A percentile compares a stretch with the other conserved stretches of the same genome.
These are phyloP conservation scores for Simalia tracyae DNA, from an alignment of 2,797 vertebrate genomes.

Conservation along the genomic window DNA sequence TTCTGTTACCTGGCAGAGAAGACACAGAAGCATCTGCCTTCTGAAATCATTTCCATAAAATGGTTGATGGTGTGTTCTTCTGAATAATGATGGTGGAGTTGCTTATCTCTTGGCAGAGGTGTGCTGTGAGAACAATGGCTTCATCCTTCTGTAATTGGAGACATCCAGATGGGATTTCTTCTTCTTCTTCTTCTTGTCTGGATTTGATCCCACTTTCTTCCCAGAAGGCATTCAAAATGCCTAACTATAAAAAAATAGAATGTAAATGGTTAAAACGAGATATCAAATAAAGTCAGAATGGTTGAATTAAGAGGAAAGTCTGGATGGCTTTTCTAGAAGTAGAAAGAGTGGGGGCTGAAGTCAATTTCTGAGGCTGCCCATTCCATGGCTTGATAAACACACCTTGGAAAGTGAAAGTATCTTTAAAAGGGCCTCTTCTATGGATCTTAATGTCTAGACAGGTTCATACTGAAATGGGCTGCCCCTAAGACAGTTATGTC, in stretches of 20 bases:
- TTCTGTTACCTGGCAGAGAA: slow-evolving; percentile 35
- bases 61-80: slow-evolving; percentile 26
- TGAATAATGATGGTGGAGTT: background rate
- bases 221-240: background rate
- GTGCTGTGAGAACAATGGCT: background rate
- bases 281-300: background rate
- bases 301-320: background rate
- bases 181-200: background rate
- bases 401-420: no score
- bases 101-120: background rate
- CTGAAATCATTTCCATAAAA: slow-evolving; percentile 51
- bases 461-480: no score
- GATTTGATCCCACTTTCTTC: background rate
- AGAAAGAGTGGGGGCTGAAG: no score
- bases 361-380: no score
- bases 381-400: no score
- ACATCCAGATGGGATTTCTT: background rate
- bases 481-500: no score
- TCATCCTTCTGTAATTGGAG: background rate
- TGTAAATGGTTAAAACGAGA: background rate
- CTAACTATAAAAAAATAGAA: background rate
- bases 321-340: background rate
- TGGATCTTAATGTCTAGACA: no score
- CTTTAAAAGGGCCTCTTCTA: no score
- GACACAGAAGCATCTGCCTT: slow-evolving; percentile 16